Conservation (phyloP, 92 coral and sea anemone species). For the Palythoa grandiflora region DNA sequence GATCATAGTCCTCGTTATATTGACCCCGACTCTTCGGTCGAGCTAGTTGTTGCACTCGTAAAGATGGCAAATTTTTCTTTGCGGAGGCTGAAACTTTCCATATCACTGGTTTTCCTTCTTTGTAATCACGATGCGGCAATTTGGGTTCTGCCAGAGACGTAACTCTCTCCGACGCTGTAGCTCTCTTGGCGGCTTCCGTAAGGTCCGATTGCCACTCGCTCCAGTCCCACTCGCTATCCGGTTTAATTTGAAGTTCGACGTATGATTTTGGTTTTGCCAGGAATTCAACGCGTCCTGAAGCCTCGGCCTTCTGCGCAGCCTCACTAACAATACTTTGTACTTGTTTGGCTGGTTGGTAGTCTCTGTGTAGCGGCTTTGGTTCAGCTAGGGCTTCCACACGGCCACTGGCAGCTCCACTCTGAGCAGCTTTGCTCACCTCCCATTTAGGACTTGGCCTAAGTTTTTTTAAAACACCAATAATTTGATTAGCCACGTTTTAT, state of each 20-base stretch:
- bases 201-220: conserved; percentile 90
- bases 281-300: conserved; percentile 73
- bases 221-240: conserved; percentile 95
- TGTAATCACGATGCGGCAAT: conserved; percentile 81
- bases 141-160: conserved; percentile 75
- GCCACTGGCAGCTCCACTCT: conserved; percentile 74
- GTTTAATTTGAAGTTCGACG: conserved; percentile 85
- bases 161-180: conserved; percentile 84
- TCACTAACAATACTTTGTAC: conserved; percentile 86
- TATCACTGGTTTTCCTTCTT: conserved; percentile 85
- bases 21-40: conserved; percentile 95
- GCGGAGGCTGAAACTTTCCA: conserved; percentile 88
- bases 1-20: conserved; percentile 87
- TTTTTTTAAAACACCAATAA: background rate
- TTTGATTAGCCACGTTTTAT: background rate
- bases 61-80: conserved; percentile 89
- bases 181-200: conserved; percentile 85
- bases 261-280: conserved; percentile 82
- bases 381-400: conserved; percentile 84
- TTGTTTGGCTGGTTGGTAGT: conserved; percentile 82
- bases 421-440: conserved; percentile 86
- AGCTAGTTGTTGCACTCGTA: conserved; percentile 93
- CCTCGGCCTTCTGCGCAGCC: conserved; percentile 80
- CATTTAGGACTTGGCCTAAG: conserved; percentile 90
- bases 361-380: conserved; percentile 87